A percentile compares a stretch with the other conserved stretches of the same genome.
Evolutionary conservation across 2,797 vertebrate genomes (phyloP).

Genomic region (Sebastes diploproa): DNA sequence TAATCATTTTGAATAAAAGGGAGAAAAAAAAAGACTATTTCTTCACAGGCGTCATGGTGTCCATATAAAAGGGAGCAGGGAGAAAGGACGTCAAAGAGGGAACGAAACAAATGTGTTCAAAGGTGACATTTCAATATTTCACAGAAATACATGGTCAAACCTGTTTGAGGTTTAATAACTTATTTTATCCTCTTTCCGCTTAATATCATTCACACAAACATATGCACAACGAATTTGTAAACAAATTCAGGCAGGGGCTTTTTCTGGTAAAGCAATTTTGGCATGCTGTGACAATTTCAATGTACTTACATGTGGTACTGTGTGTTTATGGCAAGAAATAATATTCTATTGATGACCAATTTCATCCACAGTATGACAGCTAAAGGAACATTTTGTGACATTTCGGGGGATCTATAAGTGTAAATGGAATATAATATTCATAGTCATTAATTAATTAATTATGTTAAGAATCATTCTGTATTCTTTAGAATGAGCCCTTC

Average conservation of each 20-base stretch:
- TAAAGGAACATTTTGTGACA: neutral
- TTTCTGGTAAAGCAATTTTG: neutral
- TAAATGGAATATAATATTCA: no score
- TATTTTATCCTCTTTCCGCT: neutral
- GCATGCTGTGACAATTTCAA: neutral
- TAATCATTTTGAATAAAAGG: slow-evolving; percentile 19
- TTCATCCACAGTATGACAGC: neutral
- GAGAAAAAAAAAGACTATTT: neutral
- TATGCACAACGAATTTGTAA: neutral
- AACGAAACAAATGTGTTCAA: neutral
- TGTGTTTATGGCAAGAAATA: neutral
- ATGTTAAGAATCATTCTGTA: no score
- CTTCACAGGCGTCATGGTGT: neutral
- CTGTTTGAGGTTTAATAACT: neutral
- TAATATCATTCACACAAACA: neutral
- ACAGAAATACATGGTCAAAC: neutral
- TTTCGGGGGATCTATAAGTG: no score
- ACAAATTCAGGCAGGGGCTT: neutral
- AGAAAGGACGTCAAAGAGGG: neutral
- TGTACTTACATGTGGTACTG: neutral
- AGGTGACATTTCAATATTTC: neutral
- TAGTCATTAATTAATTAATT: no score
- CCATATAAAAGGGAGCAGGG: neutral
- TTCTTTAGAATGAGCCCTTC: no score
- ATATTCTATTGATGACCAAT: neutral